Conservation (phyloP, 2,797 vertebrate genomes). For the Gambelia wislizenii region DNA sequence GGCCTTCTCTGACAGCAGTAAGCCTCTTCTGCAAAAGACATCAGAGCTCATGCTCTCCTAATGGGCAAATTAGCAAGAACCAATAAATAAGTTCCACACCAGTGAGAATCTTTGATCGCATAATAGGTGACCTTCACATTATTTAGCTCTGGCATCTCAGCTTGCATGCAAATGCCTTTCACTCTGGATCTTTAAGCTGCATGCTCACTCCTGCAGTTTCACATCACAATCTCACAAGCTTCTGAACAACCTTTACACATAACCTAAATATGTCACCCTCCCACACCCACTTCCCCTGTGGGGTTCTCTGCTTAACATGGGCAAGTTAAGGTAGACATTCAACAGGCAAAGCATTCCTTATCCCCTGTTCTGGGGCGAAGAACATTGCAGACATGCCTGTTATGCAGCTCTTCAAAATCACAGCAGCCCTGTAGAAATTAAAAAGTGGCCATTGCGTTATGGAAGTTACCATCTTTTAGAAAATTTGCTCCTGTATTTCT, state of each 20-base stretch:
- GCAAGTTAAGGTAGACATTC: not conserved
- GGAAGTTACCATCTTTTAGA: too few species aligned
- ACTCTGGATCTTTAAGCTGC: not conserved
- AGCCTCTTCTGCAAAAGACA: not conserved
- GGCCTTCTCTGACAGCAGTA: not conserved
- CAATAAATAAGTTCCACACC: not conserved
- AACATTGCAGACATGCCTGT: not conserved
- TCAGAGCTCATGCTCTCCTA: not conserved
- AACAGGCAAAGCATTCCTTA: not conserved
- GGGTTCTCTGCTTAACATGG: not conserved
- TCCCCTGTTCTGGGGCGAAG: too few species aligned
- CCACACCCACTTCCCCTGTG: not conserved
- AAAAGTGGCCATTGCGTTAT: not conserved
- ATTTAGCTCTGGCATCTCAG: not conserved
- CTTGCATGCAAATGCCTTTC: not conserved
- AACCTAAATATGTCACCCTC: not conserved
- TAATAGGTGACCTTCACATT: not conserved
- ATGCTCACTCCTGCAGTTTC: not conserved
- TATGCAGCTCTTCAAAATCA: too few species aligned
- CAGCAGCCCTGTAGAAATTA: not conserved
- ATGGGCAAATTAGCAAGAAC: not conserved
- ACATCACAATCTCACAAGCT: not conserved
- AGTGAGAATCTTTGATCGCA: not conserved
- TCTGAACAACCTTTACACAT: not conserved
- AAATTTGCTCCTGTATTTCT: not conserved